Conservation (phyloP, 2,797 vertebrate species). For the Gastrophryne carolinensis region DNA sequence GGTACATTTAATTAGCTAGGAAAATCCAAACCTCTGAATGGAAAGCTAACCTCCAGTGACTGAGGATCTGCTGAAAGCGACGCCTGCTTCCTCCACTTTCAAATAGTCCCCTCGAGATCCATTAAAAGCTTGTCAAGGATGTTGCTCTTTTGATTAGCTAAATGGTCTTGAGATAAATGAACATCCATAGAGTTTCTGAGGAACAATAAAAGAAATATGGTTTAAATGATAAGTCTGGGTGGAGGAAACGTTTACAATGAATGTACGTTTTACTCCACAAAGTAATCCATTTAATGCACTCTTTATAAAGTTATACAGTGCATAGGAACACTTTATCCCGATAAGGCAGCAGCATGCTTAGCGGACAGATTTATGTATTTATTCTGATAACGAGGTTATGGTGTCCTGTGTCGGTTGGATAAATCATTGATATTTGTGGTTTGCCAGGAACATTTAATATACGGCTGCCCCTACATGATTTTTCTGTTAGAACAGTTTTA, state of each 20-base stretch:
- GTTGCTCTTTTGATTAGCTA: constrained; percentile 19
- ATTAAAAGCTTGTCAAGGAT: constrained; percentile 18
- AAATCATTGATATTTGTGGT: too few relatives aligned
- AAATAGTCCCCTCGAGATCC: neutral
- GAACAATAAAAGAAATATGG: constrained; percentile 19
- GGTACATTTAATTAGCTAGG: neutral
- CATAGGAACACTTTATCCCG: neutral
- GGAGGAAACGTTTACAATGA: constrained; percentile 8
- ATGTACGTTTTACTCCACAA: constrained; percentile 4
- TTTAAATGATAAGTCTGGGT: constrained; percentile 11
- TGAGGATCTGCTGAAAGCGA: neutral
- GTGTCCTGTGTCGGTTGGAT: too few relatives aligned
- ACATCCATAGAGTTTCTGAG: neutral
- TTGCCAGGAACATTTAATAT: too few relatives aligned
- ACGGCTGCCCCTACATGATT: too few relatives aligned
- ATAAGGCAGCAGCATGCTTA: neutral
- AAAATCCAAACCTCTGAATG: neutral
- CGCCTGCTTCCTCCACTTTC: neutral
- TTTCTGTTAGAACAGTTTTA: too few relatives aligned
- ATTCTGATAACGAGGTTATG: neutral
- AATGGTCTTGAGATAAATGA: constrained; percentile 18
- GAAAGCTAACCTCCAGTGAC: neutral
- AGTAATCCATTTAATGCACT: constrained; percentile 29
- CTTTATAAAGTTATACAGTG: constrained; percentile 15
- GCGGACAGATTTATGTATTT: neutral